Base-by-base conservation (phyloP, 2,888 invertebrate species). In the Lithophane semibrunnea region DNA sequence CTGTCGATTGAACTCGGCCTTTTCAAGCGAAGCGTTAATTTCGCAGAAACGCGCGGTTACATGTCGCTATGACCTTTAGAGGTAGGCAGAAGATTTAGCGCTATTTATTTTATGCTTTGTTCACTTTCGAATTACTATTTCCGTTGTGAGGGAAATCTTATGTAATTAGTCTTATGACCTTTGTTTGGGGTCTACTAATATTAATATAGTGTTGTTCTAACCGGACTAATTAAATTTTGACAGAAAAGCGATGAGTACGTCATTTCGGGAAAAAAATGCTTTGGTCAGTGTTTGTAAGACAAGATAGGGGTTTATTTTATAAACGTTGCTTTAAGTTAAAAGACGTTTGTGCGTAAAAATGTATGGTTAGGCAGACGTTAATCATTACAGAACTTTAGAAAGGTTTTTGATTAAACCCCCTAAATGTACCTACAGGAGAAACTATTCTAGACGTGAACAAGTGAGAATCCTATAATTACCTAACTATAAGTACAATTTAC, bases 11-110 rank as follows among this genome's bases (percentile, higher is more conserved):
- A 84, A 75, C 82, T 75, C 75, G 67, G 73, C 69, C 77, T 73
- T 79, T 73, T 75, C 52, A 61, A 83, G 64, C 82, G 44, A 84
- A 73, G 83, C 86, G 82, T 79, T 86, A 80, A 85, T 85, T 86
- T 86, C 56, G 72, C 73, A 74, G 80, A 76, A 75, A 72, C 60
- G 66, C 54, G 69, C 12, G 49, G 70, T 64, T 70, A 80, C 83
- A 79, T 66, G 75, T 67, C 70, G 52, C 67, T 79, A 47, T 77
- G 75, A 84, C 78, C 74, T 80, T 83, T 79, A 42, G 24, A 29
- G 60, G 64, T 82, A 74, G 47, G 81, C 72, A 74, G 81, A 80
- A 37, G 77, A 75, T 72, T 74, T 66, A 66, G 68, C 61, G 24
- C 58, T 52, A 72, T 73, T 71, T 68, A 76, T 83, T 74, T 69